Conservation (phyloP, 2,888 invertebrate species). For the Leistus spinibarbis region DNA sequence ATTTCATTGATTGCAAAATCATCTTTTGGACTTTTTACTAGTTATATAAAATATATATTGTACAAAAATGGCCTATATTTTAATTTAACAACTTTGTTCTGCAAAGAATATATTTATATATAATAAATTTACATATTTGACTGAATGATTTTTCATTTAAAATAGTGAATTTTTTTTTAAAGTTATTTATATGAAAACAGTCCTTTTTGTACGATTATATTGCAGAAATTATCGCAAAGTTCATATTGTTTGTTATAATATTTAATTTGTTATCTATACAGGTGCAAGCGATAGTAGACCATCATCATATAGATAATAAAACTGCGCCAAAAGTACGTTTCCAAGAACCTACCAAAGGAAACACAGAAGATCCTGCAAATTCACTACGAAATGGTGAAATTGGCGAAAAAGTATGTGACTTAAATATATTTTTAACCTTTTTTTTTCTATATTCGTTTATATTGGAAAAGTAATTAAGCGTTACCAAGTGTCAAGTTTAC, state of each 20-base stretch:
- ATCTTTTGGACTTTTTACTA: not conserved
- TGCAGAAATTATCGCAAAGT: not conserved
- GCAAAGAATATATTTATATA: not conserved
- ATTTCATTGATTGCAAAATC: not conserved
- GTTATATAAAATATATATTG: not conserved
- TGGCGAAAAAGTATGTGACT: conserved; percentile 53
- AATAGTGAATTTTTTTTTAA: not conserved
- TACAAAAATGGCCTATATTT: not conserved
- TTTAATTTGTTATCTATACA: conserved; percentile 53
- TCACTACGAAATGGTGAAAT: conserved; percentile 45
- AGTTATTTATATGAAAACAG: not conserved
- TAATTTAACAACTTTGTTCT: too few species aligned
- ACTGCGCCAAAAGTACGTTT: conserved; percentile 85
- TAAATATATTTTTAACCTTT: too few species aligned
- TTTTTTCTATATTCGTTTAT: too few species aligned
- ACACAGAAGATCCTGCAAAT: conserved; percentile 44
- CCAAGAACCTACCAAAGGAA: conserved; percentile 69
- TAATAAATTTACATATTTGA: too few species aligned
- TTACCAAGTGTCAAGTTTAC: too few species aligned
- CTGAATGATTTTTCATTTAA: too few species aligned
- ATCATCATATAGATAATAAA: conserved; percentile 75
- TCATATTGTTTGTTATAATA: conserved; percentile 22
- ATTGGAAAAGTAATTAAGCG: too few species aligned
- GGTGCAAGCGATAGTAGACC: conserved; percentile 94
- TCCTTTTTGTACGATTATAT: not conserved